A percentile compares a stretch with the other conserved stretches of the same genome.
Conservation (phyloP, 2,888 invertebrate species). For the Polymixis lichenea region DNA sequence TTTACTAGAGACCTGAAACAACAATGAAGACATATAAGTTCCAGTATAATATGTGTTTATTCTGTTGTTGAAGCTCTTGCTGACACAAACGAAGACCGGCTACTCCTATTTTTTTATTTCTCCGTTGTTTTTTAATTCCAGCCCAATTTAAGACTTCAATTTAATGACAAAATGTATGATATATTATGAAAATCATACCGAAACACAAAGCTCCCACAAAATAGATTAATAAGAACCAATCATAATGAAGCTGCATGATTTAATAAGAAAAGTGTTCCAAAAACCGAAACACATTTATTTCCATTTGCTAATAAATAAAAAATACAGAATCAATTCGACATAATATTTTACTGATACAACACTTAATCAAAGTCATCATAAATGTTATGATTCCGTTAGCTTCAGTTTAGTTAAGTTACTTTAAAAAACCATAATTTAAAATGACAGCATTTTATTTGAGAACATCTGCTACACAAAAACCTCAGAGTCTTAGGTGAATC, state of each 20-base stretch:
- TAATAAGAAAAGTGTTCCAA: not conserved
- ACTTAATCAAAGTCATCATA: constrained; percentile 43
- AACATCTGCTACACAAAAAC: constrained; percentile 8
- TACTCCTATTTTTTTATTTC: not conserved
- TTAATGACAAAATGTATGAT: not conserved
- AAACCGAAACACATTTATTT: not conserved
- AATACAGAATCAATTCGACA: constrained; percentile 22
- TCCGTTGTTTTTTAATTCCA: not conserved
- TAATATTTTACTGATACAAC: constrained; percentile 16
- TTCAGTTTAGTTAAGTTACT: constrained; percentile 22
- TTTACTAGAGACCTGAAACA: constrained; percentile 93
- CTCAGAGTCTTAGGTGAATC: constrained; percentile 33
- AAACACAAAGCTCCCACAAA: not conserved
- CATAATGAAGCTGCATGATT: not conserved
- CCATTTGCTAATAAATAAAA: too few species aligned
- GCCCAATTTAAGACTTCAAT: not conserved
- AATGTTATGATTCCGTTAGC: constrained; percentile 34
- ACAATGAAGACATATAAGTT: not conserved
- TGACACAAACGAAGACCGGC: too few species aligned
- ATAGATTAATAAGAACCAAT: not conserved
- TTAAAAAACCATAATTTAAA: constrained; percentile 25
- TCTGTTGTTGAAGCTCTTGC: not conserved
- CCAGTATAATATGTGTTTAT: too few species aligned
- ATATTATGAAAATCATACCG: not conserved
- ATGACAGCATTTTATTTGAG: constrained; percentile 9